Percentiles rank a stretch among this genome's conserved stretches.
phyloP scores from a whole-genome alignment of 1,140 invertebrate genomes.

The Drosophila pseudoananassae region DNA sequence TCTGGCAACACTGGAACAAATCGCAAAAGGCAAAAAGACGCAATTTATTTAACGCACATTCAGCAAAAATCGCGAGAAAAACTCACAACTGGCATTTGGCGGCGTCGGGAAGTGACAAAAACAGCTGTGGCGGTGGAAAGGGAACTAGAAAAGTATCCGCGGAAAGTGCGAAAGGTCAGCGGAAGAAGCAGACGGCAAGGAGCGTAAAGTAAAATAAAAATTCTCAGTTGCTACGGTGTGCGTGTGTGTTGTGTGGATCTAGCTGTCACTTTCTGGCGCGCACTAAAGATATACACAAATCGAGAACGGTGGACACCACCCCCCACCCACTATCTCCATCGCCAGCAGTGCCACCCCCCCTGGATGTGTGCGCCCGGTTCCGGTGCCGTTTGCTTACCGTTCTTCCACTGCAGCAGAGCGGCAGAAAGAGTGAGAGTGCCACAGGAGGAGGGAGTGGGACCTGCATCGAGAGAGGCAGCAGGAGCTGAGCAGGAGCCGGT shows the following conservation, averaged over 20 bases:
- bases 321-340: constrained; percentile 29
- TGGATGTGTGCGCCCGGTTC: constrained; percentile 71
- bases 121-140: constrained; percentile 55
- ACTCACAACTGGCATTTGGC: neutral
- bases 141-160: constrained; percentile 64
- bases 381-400: constrained; percentile 60
- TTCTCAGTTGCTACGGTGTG: constrained; percentile 47
- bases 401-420: constrained; percentile 30
- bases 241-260: constrained; percentile 56
- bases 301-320: constrained; percentile 46
- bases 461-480: constrained; percentile 23
- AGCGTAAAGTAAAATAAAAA: constrained; percentile 46
- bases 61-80: constrained; percentile 1
- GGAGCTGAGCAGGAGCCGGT: constrained; percentile 31
- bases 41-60: constrained; percentile 5
- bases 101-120: constrained; percentile 28
- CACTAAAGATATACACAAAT: constrained; percentile 71
- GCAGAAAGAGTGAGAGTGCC: constrained; percentile 25
- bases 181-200: constrained; percentile 52
- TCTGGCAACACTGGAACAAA: neutral
- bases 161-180: constrained; percentile 81
- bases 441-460: constrained; percentile 10
- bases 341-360: constrained; percentile 20
- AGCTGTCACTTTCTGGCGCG: constrained; percentile 77
- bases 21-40: constrained; percentile 1